These are phyloP conservation scores for Grantiella picta DNA, from an alignment of 2,113 vertebrate species.

Conservation along the genomic window DNA sequence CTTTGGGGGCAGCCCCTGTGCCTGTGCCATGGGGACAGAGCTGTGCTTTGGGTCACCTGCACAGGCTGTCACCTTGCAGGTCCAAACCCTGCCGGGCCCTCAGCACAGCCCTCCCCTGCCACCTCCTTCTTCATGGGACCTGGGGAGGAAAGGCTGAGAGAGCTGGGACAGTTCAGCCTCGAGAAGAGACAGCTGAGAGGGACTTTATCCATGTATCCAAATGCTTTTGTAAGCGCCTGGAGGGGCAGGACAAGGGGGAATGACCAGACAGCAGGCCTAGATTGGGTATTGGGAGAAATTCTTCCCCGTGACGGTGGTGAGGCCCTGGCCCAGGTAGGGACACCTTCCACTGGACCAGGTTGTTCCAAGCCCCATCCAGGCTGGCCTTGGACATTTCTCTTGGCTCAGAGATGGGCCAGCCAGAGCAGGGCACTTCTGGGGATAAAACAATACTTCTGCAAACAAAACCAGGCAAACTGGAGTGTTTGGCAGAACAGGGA, in stretches of 20 bases:
- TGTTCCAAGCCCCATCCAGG: background rate
- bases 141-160: background rate
- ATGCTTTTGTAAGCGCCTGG: background rate
- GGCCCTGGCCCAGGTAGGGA: background rate
- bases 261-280: background rate
- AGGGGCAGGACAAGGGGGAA: background rate
- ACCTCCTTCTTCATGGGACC: background rate
- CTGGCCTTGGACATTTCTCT: background rate
- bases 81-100: fast-evolving
- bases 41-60: background rate
- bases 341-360: background rate
- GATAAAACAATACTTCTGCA: background rate
- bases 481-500: background rate
- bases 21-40: background rate
- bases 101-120: background rate
- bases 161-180: background rate
- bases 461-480: background rate
- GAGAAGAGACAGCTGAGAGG: background rate
- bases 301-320: fast-evolving
- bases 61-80: background rate
- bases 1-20: background rate
- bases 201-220: background rate
- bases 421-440: background rate
- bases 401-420: background rate
- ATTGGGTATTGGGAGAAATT: background rate